Evolutionary conservation across 2,888 invertebrate genomes (phyloP), one percentile per base, ranked within the genome.

Genomic region (Gari tellinella): DNA sequence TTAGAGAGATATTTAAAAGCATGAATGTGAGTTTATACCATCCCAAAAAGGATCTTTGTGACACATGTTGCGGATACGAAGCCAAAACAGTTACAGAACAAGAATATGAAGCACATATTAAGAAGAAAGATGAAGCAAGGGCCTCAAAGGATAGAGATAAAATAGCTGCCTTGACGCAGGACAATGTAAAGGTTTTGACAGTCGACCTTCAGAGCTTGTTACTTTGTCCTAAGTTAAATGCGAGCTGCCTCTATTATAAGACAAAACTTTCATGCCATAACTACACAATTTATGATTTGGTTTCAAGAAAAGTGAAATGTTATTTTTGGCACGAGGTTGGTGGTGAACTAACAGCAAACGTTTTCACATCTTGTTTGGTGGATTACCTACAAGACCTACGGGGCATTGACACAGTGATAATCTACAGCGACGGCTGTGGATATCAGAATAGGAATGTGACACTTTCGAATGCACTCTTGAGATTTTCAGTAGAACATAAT

Each of bases 241-340:
- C 31, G 10, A 21, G 48, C 21, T 48, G 48, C 19, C 48, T 73
- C 43, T 81, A 77, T 31, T 80, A 74, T 48, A 65, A 69, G 49
- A 65, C 58, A 17, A 77, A 77, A 56, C 45, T 77, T 17, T 60
- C 58, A 14, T 73, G 69, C 60, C 72, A 73, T 48, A 68, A 77
- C 45, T 77, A 66, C 46, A 73, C 72, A 14, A 49, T 76, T 19
- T 72, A 38, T 21, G 76, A 72, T 37, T 25, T 69, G 17, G 21
- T 25, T 51, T 15, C 38, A 67, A n/a, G 43, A 45, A 38, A 56
- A 55, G 40, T 31, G 21, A 38, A 7, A 10, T 77, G 77, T 37
- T 80, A 70, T 52, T 72, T 80, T 43, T 74, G 70, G 73, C 65
- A 77, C 43, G 77, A 80, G 53, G 62, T 43, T n/a, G 76, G 73